Conservation (phyloP, 92 coral and sea anemone genomes). For the Umimayanthus chanpuru region DNA sequence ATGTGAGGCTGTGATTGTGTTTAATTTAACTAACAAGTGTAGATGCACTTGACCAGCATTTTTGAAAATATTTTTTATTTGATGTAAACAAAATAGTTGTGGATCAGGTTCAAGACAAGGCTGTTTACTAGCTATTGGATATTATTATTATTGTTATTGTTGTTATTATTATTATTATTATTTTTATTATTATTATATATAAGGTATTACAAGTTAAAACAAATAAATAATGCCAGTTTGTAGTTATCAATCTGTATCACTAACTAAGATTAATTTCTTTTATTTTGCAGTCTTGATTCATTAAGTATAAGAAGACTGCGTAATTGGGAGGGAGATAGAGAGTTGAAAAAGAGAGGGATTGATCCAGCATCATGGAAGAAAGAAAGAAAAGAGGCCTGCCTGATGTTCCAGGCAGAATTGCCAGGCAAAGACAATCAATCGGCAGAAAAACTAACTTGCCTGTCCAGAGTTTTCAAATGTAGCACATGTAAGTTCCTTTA, state of each 20-base stretch:
- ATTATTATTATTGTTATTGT: too few relatives aligned
- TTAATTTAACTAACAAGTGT: too few relatives aligned
- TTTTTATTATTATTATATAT: too few relatives aligned
- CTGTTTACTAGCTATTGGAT: too few relatives aligned
- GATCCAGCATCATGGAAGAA: constrained; percentile 98
- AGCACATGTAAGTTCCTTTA: constrained; percentile 77
- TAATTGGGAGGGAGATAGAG: constrained; percentile 98
- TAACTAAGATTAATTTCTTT: not conserved
- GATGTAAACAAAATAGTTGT: too few relatives aligned
- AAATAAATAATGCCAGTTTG: not conserved
- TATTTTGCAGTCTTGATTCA: constrained; percentile 76
- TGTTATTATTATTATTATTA: too few relatives aligned
- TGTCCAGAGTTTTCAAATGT: constrained; percentile 97
- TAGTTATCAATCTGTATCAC: not conserved
- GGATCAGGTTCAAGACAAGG: too few relatives aligned
- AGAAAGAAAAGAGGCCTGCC: constrained; percentile 94
- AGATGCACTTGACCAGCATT: too few relatives aligned
- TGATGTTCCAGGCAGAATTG: constrained; percentile 92
- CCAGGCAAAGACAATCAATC: constrained; percentile 71
- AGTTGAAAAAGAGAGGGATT: constrained; percentile 89
- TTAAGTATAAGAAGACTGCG: constrained; percentile 90
- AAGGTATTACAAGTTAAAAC: too few relatives aligned
- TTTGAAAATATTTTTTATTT: too few relatives aligned
- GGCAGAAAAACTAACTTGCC: constrained; percentile 75
- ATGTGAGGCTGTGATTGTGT: too few relatives aligned